Percentiles rank a stretch among this genome's conserved stretches.
Conservation (phyloP, 2,888 invertebrate genomes). For the Ashinkailepas kermadecensis region DNA sequence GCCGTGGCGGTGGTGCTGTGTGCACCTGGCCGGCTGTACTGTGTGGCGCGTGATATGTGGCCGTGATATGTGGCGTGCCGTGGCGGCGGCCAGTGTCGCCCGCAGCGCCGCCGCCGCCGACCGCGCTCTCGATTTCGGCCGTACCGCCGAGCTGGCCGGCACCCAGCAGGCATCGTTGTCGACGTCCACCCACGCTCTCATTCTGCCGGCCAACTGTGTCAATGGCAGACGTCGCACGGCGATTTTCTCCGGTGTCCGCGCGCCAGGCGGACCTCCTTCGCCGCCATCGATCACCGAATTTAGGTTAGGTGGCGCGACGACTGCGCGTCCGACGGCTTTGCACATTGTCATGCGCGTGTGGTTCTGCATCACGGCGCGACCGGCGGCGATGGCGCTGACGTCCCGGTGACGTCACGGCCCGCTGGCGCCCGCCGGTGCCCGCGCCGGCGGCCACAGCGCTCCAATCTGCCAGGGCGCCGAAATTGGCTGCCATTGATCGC, state of each 20-base stretch:
- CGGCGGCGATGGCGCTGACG: not conserved
- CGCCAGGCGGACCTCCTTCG: not conserved
- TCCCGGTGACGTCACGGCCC: not conserved
- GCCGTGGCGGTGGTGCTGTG: too few relatives aligned
- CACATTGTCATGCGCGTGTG: not conserved
- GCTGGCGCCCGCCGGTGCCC: too few relatives aligned
- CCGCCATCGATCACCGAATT: not conserved
- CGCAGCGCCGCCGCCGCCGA: too few relatives aligned
- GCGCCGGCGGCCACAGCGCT: not conserved
- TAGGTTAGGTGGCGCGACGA: not conserved
- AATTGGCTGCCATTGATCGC: not conserved
- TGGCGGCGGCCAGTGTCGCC: too few relatives aligned
- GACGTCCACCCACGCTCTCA: not conserved
- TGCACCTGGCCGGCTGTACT: too few relatives aligned
- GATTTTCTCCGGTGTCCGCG: not conserved
- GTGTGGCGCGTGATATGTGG: too few relatives aligned
- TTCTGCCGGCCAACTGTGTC: slow-evolving; percentile 7
- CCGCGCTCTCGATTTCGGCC: slow-evolving; percentile 10
- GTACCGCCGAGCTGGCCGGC: not conserved
- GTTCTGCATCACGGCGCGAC: not conserved
- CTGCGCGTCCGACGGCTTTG: not conserved
- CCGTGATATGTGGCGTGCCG: too few relatives aligned
- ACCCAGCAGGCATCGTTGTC: not conserved
- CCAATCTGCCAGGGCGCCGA: not conserved
- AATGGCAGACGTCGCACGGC: not conserved